Percentiles rank a stretch among this genome's conserved stretches.
Conservation (phyloP, 2,888 invertebrate species). For the Muschampia staudingeri region DNA sequence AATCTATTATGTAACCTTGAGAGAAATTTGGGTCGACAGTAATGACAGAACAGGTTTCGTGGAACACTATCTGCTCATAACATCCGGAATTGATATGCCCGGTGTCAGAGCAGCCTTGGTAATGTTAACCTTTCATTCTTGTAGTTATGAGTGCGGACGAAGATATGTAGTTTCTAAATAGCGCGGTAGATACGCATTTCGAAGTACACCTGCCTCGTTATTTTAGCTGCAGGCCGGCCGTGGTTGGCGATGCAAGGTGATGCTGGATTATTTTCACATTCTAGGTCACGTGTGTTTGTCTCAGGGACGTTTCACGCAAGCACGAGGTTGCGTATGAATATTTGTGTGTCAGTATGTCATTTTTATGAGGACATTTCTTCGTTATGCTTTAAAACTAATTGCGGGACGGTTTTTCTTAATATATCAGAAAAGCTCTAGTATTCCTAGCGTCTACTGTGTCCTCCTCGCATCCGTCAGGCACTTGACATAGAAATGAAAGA, state of each 20-base stretch:
- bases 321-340: conserved; percentile 72
- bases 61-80: conserved; percentile 48
- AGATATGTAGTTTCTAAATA: conserved; percentile 76
- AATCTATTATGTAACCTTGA: conserved; percentile 46
- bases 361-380: conserved; percentile 42
- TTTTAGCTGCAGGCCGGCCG: conserved; percentile 85
- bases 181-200: conserved; percentile 66
- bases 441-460: background rate
- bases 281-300: conserved; percentile 87
- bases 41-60: conserved; percentile 50
- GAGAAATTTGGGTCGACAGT: conserved; percentile 49
- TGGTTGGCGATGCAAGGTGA: conserved; percentile 86
- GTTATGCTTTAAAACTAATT: conserved; percentile 41
- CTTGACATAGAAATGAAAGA: conserved; percentile 3
- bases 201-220: conserved; percentile 86
- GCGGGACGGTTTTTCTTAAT: conserved; percentile 16
- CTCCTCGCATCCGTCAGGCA: conserved; percentile 1
- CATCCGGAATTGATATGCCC: conserved; percentile 47
- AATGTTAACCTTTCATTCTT: conserved; percentile 46
- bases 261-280: conserved; percentile 89
- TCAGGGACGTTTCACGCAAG: conserved; percentile 84
- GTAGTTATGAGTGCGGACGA: conserved; percentile 60
- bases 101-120: conserved; percentile 50
- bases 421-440: background rate
- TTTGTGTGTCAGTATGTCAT: conserved; percentile 71